Conservation (phyloP, 2,888 invertebrate species). For the Chrysolina americana region DNA sequence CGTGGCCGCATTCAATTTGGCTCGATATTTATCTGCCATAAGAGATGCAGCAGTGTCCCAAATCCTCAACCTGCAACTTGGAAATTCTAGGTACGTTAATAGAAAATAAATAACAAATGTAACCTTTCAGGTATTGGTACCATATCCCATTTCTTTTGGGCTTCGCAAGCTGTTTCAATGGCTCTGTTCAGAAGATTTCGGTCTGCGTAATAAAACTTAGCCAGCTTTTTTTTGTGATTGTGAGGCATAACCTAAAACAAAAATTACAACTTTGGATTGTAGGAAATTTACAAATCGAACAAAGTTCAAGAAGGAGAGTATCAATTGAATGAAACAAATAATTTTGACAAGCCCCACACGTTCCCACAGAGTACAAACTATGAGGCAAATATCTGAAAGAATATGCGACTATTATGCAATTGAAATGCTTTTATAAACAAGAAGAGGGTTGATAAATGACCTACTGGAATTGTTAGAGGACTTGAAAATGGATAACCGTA, state of each 20-base stretch:
- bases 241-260: slow-evolving; percentile 81
- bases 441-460: too few species aligned
- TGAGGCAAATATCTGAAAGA: too few species aligned
- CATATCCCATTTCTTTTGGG: slow-evolving; percentile 91
- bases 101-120: slow-evolving; percentile 14
- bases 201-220: slow-evolving; percentile 94
- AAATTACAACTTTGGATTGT: too few species aligned
- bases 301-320: too few species aligned
- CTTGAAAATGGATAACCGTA: too few species aligned
- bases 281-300: too few species aligned
- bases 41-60: slow-evolving; percentile 92
- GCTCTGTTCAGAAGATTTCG: slow-evolving; percentile 87
- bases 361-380: too few species aligned
- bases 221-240: slow-evolving; percentile 88
- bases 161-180: slow-evolving; percentile 83
- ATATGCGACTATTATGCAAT: too few species aligned
- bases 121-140: slow-evolving; percentile 81
- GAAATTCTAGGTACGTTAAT: neutral
- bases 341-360: too few species aligned
- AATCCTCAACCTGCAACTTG: slow-evolving; percentile 77
- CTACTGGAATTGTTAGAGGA: too few species aligned
- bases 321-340: too few species aligned
- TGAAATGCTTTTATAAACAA: too few species aligned
- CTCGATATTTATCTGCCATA: slow-evolving; percentile 90
- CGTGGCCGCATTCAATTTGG: slow-evolving; percentile 92